Percentiles rank a stretch among this genome's conserved stretches.
Evolutionary conservation across 2,888 invertebrate genomes (phyloP).

Genomic region (Eumerus sabulonum): DNA sequence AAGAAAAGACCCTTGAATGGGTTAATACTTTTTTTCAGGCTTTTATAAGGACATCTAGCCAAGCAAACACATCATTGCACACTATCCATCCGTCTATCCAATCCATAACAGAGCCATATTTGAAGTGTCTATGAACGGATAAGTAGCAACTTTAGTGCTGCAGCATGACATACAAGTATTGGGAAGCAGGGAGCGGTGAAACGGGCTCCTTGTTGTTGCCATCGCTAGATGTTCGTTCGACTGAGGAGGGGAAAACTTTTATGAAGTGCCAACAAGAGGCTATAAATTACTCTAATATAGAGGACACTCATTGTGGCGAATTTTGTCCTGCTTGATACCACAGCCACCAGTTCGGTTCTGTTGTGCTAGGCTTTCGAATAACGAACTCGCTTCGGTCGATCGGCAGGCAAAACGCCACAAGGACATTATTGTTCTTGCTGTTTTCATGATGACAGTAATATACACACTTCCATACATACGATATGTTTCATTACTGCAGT

Average conservation of each 20-base stretch:
- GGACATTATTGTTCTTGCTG: slow-evolving; percentile 51
- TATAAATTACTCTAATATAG: slow-evolving; percentile 68
- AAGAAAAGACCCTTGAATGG: slow-evolving; percentile 24
- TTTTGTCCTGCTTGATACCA: slow-evolving; percentile 59
- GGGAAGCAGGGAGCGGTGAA: slow-evolving; percentile 37
- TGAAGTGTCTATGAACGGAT: slow-evolving; percentile 50
- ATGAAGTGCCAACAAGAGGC: slow-evolving; percentile 69
- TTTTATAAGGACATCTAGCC: slow-evolving; percentile 38
- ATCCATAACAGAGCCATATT: slow-evolving; percentile 45
- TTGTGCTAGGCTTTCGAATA: too few species aligned
- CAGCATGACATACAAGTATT: slow-evolving; percentile 58
- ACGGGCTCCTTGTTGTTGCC: slow-evolving; percentile 56
- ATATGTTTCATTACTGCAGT: not conserved
- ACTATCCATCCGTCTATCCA: slow-evolving; percentile 28
- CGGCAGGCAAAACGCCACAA: slow-evolving; percentile 40
- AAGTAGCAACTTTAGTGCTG: slow-evolving; percentile 41
- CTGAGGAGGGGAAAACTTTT: slow-evolving; percentile 66
- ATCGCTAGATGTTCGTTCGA: slow-evolving; percentile 28
- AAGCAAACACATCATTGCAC: slow-evolving; percentile 18
- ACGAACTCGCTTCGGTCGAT: too few species aligned
- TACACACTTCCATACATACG: not conserved
- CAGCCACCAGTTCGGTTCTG: not conserved
- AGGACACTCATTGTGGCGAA: slow-evolving; percentile 62
- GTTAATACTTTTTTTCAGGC: slow-evolving; percentile 34
- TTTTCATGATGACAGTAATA: slow-evolving; percentile 26